These are phyloP conservation scores for Otus scops DNA, from an alignment of 2,797 vertebrate species.

Conservation along the genomic window DNA sequence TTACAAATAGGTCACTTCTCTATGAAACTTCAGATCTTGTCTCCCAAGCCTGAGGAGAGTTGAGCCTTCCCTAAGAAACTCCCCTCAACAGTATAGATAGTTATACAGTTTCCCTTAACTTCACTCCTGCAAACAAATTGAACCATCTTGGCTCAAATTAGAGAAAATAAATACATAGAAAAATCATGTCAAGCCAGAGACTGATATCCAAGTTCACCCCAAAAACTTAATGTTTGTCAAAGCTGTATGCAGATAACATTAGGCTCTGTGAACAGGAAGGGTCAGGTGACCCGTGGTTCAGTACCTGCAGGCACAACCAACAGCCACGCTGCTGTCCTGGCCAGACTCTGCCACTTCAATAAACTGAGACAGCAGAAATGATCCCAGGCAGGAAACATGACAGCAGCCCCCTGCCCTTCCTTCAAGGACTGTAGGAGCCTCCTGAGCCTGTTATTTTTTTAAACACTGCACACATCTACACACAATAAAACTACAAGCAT, in stretches of 20 bases:
- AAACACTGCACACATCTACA: background rate
- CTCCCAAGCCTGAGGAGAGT: background rate
- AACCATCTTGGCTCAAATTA: background rate
- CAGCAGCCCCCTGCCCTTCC: background rate
- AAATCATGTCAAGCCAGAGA: background rate
- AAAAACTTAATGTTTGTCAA: background rate
- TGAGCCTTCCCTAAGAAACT: background rate
- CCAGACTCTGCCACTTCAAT: background rate
- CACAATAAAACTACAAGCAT: background rate
- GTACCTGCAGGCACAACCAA: background rate
- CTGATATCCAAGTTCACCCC: background rate
- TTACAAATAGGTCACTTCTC: background rate
- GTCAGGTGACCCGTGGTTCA: accelerated
- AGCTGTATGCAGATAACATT: background rate
- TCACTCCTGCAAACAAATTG: background rate
- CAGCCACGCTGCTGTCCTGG: background rate
- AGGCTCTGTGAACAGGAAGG: background rate
- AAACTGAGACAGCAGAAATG: background rate
- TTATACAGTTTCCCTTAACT: background rate
- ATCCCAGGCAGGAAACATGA: background rate
- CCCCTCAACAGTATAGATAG: background rate
- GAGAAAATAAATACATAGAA: background rate
- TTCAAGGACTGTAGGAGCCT: background rate
- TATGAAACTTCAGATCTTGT: background rate
- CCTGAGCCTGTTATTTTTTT: background rate